Conservation (phyloP, 30 jellyfish, hydroid and myxozoan species). For the Chrysaora quinquecirrha region DNA sequence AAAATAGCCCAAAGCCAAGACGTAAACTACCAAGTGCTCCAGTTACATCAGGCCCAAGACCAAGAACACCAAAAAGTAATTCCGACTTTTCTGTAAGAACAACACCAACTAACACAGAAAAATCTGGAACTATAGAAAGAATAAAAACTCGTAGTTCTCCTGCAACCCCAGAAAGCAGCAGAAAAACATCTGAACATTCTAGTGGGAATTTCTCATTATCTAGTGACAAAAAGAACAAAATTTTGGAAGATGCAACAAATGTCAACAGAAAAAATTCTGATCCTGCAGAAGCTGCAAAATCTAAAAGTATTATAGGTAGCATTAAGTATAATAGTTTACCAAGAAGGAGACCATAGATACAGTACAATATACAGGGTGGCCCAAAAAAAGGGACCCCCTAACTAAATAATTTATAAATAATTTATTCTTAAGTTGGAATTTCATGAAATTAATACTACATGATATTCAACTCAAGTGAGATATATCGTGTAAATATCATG, state of each 20-base stretch:
- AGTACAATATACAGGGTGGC: no score
- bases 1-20: slow-evolving; percentile 55
- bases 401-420: no score
- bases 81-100: slow-evolving; percentile 44
- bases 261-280: slow-evolving; percentile 11
- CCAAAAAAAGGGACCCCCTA: no score
- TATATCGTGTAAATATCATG: no score
- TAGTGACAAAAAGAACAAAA: background rate
- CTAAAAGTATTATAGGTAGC: slow-evolving; percentile 41
- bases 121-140: background rate
- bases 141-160: background rate
- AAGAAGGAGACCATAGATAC: slow-evolving; percentile 42
- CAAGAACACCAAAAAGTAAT: slow-evolving; percentile 26
- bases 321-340: slow-evolving; percentile 75
- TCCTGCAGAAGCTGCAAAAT: slow-evolving; percentile 29
- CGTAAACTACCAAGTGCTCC: slow-evolving; percentile 58
- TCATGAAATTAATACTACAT: no score
- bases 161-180: slow-evolving; percentile 12
- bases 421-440: no score
- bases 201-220: background rate
- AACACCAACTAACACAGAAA: slow-evolving; percentile 16
- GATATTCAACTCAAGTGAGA: no score
- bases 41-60: slow-evolving; percentile 19
- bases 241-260: background rate
- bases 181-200: slow-evolving; percentile 5